A percentile compares a stretch with the other conserved stretches of the same genome.
phyloP scores from a whole-genome alignment of 2,113 vertebrate species.

The Pelecanoides urinatrix region DNA sequence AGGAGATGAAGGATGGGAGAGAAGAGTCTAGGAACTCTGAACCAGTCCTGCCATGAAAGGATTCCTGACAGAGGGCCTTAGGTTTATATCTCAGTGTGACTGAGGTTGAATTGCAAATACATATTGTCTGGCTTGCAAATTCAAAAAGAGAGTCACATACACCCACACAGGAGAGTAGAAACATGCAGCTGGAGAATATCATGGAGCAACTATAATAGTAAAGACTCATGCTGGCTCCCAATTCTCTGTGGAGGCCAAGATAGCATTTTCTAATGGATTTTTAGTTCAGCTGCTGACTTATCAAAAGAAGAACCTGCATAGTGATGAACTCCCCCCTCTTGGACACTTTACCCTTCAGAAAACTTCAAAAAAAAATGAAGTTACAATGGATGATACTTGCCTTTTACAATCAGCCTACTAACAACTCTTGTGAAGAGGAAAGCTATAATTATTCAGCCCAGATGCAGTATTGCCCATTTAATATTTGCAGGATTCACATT shows the following conservation, averaged over 20 bases:
- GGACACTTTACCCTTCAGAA: not conserved
- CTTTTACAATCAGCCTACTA: not conserved
- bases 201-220: not conserved
- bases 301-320: not conserved
- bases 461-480: not conserved
- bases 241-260: not conserved
- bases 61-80: not conserved
- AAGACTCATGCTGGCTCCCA: not conserved
- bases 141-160: not conserved
- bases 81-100: not conserved
- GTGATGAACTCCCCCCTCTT: not conserved
- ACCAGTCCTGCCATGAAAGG: not conserved
- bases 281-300: not conserved
- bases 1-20: not conserved
- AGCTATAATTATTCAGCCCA: not conserved
- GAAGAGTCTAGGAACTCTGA: not conserved
- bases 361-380: not conserved
- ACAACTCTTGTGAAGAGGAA: not conserved
- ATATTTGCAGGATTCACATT: not conserved
- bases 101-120: not conserved
- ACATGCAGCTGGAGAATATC: not conserved
- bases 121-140: not conserved
- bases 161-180: not conserved
- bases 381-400: not conserved
- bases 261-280: not conserved